Evolutionary conservation across 1,140 invertebrate species (phyloP), one percentile per base, ranked within the genome.

Genomic region (Dendroctonus valens): DNA sequence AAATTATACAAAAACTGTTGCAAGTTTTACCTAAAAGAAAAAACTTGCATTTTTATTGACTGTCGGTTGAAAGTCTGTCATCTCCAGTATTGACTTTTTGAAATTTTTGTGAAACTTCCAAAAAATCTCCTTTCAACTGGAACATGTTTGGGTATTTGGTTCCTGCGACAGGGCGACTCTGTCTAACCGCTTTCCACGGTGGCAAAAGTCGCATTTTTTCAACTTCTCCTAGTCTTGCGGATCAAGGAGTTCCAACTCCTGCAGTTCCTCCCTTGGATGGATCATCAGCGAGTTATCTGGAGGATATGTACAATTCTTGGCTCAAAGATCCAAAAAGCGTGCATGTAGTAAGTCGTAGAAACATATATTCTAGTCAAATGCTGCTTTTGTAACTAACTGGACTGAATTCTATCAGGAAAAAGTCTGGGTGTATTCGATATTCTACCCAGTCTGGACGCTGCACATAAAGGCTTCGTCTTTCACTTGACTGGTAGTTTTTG

Each of bases 291-390:
- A 89, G 89, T 5, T 99, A 99, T 80, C 91, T 99, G 55, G 97
- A 99, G 81, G 96, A 97, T 81, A 99, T 99, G 95, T 99, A 98
- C 83, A 94, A 96, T 79, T 83, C 91, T 46, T 99, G 97, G 97
- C 81, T 96, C 54, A 85, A 88, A 73, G 94, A 99, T 83, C 97
- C 97, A 26, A 87, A 86, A 71, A 94, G 92, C 76, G 97, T 99
- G 42, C 97, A 99, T 81, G 89, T 92, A 76, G 95, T 97, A 81
- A 51, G 50, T 26, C 1, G 26, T 26, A 1, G 26, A 26, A 26
- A 26, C 26, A 26, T 26, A 2, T 26, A 1, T 26, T 26, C 26
- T 26, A 26, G 26, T 26, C 26, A 3, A 26, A 26, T 26, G 26
- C 26, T 26, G 26, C 26, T 26, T 26, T 26, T 26, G 26, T 26